Evolutionary conservation across 1,140 invertebrate species (phyloP), one percentile per base, ranked within the genome.

Genomic region (Caerostris darwini): DNA sequence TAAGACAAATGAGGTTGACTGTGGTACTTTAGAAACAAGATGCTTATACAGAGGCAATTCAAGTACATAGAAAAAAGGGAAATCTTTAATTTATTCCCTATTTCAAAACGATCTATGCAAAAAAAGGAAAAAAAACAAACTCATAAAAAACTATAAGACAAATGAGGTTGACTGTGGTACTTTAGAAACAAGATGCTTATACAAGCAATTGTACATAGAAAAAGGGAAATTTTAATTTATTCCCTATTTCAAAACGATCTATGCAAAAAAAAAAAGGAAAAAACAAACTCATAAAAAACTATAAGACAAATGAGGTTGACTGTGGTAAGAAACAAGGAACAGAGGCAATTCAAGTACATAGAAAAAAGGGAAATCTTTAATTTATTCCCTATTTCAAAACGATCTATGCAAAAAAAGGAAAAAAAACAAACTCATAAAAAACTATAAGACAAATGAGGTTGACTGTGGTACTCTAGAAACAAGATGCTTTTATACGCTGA

Each of bases 391-490:
- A 50, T 50, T 77, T 77, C 53, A 77, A 50, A 53, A 12, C 10
- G 10, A 77, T 50, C 53, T 14, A 12, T 53, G 12, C 53, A 64
- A 14, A 64, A n/a, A n/a, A n/a, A n/a, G n/a, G n/a, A n/a, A n/a
- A 77, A 50, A 77, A 77, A 53, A 5, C 4, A 14, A 64, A 12
- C 12, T 77, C 7, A 77, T 54, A 81, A 8, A 50, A 54, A 34
- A 3, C 12, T 85, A 56, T 7, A 85, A 85, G 83, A 85, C 83
- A 85, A 59, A 85, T 85, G 83, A 85, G 83, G 10, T 58, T 71
- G 88, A 90, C 67, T 56, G 88, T 77, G 50, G 69, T 90, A 90
- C 88, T 90, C 71, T 71, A 58, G 57, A 64, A 90, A 90, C 67
- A 56, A 90, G 54, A 77, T 90, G n/a, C 86, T 67, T 3, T 10